Conservation (phyloP, 2,797 vertebrate genomes). For the Coreius guichenoti region DNA sequence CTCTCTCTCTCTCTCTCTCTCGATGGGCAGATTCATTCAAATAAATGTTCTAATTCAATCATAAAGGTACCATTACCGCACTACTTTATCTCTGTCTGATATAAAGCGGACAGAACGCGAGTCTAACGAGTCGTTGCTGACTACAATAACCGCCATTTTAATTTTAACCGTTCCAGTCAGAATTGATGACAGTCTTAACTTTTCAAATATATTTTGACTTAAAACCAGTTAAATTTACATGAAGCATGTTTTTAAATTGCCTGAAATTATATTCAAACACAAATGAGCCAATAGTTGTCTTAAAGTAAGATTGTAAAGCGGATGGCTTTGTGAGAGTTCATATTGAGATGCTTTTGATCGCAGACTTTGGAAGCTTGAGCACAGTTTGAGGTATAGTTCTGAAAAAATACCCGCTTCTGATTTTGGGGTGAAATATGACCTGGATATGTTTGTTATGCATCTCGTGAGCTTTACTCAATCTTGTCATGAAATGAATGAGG, state of each 20-base stretch:
- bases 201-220: not conserved
- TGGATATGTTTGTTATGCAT: not conserved
- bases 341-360: no score
- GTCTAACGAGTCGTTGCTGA: no score
- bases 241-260: not conserved
- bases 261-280: not conserved
- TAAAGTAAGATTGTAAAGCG: not conserved
- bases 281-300: not conserved
- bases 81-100: not conserved
- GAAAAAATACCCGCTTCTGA: not conserved
- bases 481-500: not conserved
- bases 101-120: not conserved
- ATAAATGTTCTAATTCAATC: not conserved
- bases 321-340: no score
- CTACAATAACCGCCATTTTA: no score
- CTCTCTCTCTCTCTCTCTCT: no score
- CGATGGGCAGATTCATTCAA: not conserved
- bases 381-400: not conserved
- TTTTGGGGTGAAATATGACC: not conserved
- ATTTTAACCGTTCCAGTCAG: not conserved
- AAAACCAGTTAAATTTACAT: not conserved
- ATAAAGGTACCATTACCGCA: not conserved
- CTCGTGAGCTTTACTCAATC: not conserved
- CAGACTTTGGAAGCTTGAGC: no score
- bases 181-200: no score